Conservation (phyloP, 2,888 invertebrate genomes). For the Nematopogon swammerdamellus region DNA sequence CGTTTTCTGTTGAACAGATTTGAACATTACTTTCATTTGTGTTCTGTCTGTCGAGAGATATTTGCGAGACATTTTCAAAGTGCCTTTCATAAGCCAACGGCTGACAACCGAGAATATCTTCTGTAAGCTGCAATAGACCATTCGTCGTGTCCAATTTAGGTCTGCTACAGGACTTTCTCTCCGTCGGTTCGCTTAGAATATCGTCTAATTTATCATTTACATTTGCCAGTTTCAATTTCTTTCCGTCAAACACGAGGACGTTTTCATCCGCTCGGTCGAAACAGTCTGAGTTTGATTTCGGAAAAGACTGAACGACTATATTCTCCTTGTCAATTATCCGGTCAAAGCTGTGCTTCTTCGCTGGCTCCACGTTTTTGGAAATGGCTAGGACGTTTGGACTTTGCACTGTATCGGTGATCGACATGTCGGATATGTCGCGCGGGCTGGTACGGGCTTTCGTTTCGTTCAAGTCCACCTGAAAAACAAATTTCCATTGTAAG, state of each 20-base stretch:
- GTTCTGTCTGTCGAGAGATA: too few relatives aligned
- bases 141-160: too few relatives aligned
- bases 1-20: too few relatives aligned
- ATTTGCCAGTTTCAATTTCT: conserved; percentile 15
- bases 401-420: conserved; percentile 34
- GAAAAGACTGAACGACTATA: conserved; percentile 33
- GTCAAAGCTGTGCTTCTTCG: conserved; percentile 12
- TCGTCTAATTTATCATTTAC: conserved; percentile 18
- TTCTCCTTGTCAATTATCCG: conserved; percentile 41
- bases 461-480: conserved; percentile 35
- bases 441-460: conserved; percentile 23
- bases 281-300: conserved; percentile 20
- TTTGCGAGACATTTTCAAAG: too few relatives aligned
- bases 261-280: conserved; percentile 15
- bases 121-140: too few relatives aligned
- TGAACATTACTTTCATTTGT: too few relatives aligned
- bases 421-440: conserved; percentile 35
- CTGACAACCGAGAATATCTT: too few relatives aligned
- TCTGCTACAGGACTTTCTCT: neutral
- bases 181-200: conserved; percentile 8
- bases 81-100: too few relatives aligned
- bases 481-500: too few relatives aligned
- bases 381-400: conserved; percentile 31
- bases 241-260: conserved; percentile 40
- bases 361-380: conserved; percentile 14